Conservation (phyloP, 30 jellyfish, hydroid and myxozoan species). For the Chironex yamaguchii region DNA sequence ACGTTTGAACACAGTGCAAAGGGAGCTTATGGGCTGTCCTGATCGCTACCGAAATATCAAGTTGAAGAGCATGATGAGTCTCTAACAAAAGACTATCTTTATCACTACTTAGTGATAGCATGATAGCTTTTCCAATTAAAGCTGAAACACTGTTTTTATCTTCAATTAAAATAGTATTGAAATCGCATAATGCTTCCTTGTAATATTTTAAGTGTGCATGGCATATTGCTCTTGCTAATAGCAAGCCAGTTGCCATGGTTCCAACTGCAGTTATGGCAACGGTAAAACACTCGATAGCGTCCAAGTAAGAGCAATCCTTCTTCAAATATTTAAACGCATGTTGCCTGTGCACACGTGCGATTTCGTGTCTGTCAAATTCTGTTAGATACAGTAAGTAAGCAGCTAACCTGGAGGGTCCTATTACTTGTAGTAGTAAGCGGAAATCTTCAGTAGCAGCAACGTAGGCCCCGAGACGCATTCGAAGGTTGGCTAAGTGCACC, state of each 20-base stretch:
- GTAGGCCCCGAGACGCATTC: slow-evolving; percentile 87
- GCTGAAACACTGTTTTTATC: slow-evolving; percentile 75
- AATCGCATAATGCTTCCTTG: slow-evolving; percentile 74
- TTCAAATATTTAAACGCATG: slow-evolving; percentile 80
- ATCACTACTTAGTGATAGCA: slow-evolving; percentile 65
- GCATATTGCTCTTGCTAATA: slow-evolving; percentile 79
- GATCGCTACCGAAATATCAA: slow-evolving; percentile 50
- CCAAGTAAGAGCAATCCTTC: slow-evolving; percentile 51
- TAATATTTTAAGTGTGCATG: slow-evolving; percentile 76
- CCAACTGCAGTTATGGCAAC: slow-evolving; percentile 76
- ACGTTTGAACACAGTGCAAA: slow-evolving; percentile 48
- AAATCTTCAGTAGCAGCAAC: slow-evolving; percentile 91
- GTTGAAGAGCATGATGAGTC: slow-evolving; percentile 29
- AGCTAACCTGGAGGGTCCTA: slow-evolving; percentile 69
- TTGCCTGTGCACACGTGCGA: slow-evolving; percentile 88
- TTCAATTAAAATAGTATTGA: slow-evolving; percentile 52
- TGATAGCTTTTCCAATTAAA: slow-evolving; percentile 69
- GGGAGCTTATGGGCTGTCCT: slow-evolving; percentile 72
- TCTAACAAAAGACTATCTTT: slow-evolving; percentile 64
- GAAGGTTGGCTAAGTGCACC: slow-evolving; percentile 80
- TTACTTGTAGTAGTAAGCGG: slow-evolving; percentile 54
- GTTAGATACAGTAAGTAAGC: slow-evolving; percentile 48
- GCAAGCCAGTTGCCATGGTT: slow-evolving; percentile 78
- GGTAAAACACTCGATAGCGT: slow-evolving; percentile 83
- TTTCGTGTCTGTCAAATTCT: slow-evolving; percentile 74